A percentile compares a stretch with the other conserved stretches of the same genome.
Conservation (phyloP, 2,888 invertebrate genomes). For the Odontocolon sp. region DNA sequence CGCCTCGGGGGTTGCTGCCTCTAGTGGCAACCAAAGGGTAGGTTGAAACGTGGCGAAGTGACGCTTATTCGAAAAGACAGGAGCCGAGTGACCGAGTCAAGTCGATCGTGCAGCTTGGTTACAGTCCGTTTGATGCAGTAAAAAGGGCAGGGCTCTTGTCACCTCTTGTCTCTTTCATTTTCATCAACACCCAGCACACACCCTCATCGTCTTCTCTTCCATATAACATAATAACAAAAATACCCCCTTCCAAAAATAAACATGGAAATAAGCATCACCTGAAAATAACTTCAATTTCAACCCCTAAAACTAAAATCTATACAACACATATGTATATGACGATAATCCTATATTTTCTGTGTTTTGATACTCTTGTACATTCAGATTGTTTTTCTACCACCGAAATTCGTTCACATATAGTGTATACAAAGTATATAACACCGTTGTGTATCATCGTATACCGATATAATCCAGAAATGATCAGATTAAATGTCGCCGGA, state of each 20-base stretch:
- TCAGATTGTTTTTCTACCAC: conserved; percentile 5
- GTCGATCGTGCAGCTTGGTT: conserved; percentile 77
- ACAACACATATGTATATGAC: neutral
- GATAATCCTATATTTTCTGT: neutral
- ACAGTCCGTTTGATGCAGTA: conserved; percentile 75
- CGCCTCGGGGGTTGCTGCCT: conserved; percentile 33
- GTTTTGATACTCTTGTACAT: conserved; percentile 1
- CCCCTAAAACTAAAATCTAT: conserved; percentile 5
- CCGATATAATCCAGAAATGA: conserved; percentile 80
- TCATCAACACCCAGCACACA: conserved; percentile 5
- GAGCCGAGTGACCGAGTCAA: conserved; percentile 77
- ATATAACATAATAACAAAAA: neutral
- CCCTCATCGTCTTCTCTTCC: conserved; percentile 34
- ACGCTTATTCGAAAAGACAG: conserved; percentile 76
- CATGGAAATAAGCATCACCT: too few species aligned
- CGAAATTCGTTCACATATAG: conserved; percentile 1
- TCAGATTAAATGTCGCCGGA: conserved; percentile 79
- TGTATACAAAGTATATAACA: neutral
- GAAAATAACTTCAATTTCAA: neutral
- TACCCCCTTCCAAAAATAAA: neutral
- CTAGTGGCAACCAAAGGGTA: conserved; percentile 29
- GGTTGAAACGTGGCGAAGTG: conserved; percentile 45
- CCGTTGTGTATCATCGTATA: conserved; percentile 40
- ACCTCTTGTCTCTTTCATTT: conserved; percentile 39
- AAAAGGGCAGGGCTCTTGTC: conserved; percentile 69